A percentile compares a stretch with the other conserved stretches of the same genome.
These are phyloP conservation scores for Steinernema carpocapsae DNA, from an alignment of 2,888 invertebrate genomes.

Conservation along the genomic window DNA sequence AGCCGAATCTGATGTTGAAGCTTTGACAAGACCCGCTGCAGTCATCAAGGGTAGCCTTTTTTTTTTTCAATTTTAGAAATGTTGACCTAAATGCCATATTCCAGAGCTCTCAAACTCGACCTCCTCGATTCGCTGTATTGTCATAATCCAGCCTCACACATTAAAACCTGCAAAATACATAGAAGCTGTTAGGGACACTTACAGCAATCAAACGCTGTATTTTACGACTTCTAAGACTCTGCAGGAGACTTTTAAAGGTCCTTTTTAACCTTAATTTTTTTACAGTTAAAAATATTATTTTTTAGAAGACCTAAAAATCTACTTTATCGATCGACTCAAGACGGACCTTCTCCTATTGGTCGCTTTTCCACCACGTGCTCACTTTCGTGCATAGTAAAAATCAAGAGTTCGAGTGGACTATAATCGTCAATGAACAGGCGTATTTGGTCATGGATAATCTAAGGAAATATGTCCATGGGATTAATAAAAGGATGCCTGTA, in stretches of 20 bases:
- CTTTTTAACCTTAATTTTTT: not conserved
- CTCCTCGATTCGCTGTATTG: slow-evolving; percentile 39
- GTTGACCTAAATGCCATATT: not conserved
- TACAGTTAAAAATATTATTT: not conserved
- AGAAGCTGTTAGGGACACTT: slow-evolving; percentile 38
- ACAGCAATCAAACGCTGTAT: slow-evolving; percentile 42
- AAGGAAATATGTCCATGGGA: slow-evolving; percentile 32
- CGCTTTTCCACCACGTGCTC: slow-evolving; percentile 14
- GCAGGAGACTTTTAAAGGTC: slow-evolving; percentile 26
- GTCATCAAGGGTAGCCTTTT: not conserved
- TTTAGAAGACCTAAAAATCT: slow-evolving; percentile 17
- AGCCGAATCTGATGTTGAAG: slow-evolving; percentile 10
- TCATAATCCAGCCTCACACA: slow-evolving; percentile 38
- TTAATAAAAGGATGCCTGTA: not conserved
- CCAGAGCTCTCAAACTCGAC: not conserved
- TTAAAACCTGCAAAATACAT: slow-evolving; percentile 39
- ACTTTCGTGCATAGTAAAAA: not conserved
- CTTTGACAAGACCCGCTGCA: slow-evolving; percentile 1
- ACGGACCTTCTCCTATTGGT: slow-evolving; percentile 13
- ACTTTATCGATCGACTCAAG: not conserved
- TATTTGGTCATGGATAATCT: slow-evolving; percentile 41
- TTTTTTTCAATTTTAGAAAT: not conserved
- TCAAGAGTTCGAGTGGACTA: slow-evolving; percentile 34
- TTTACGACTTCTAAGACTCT: slow-evolving; percentile 34
- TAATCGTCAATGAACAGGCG: slow-evolving; percentile 44